These are phyloP conservation scores for Lasioglossum zephyrum DNA, from an alignment of 2,888 invertebrate genomes.

Conservation along the genomic window DNA sequence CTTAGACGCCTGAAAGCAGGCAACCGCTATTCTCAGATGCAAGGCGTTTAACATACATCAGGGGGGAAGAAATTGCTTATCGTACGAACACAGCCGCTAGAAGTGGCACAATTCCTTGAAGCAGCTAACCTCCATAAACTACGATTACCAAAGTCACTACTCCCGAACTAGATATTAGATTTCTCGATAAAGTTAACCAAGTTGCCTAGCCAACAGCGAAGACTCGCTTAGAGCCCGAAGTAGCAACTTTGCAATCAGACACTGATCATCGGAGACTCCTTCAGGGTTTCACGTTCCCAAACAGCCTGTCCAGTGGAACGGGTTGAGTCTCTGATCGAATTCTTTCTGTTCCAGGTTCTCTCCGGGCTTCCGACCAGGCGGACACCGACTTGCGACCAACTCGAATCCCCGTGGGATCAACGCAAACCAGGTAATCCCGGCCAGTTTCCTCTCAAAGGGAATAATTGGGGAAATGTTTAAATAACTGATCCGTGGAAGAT, in stretches of 20 bases:
- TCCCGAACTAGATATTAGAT: too few species aligned
- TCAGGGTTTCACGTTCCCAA: not conserved
- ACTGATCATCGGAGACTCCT: not conserved
- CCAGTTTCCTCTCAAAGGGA: not conserved
- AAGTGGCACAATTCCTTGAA: not conserved
- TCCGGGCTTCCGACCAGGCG: not conserved
- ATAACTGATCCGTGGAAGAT: not conserved
- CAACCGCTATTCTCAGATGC: not conserved
- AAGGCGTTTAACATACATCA: not conserved
- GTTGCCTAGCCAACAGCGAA: too few species aligned
- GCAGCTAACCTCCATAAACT: not conserved
- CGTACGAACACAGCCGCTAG: not conserved
- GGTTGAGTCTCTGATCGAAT: not conserved
- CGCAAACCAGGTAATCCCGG: not conserved
- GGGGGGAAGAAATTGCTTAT: not conserved
- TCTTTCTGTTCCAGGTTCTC: not conserved
- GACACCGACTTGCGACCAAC: not conserved
- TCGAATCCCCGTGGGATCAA: not conserved
- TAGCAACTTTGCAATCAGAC: not conserved
- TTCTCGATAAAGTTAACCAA: too few species aligned
- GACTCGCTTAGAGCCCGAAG: not conserved
- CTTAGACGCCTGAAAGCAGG: not conserved
- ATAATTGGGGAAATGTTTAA: conserved; percentile 15
- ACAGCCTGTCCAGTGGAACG: not conserved
- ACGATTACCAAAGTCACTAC: too few species aligned